A percentile compares a stretch with the other conserved stretches of the same genome.
Conservation (phyloP, 1,140 invertebrate species). For the Caenorhabditis elegans region DNA sequence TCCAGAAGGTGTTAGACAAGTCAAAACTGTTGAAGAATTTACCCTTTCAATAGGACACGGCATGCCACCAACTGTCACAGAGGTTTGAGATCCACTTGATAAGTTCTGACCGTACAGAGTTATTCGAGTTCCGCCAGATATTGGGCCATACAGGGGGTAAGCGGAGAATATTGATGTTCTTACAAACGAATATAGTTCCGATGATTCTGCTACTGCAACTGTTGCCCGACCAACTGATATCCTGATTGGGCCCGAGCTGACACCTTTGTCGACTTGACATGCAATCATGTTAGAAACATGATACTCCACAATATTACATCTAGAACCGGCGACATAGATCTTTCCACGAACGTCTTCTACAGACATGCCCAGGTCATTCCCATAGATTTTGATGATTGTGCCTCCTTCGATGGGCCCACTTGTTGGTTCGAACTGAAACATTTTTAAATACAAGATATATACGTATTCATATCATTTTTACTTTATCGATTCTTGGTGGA, state of each 20-base stretch:
- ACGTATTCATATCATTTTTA: neutral
- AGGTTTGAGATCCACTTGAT: slow-evolving; percentile 86
- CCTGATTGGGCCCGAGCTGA: slow-evolving; percentile 53
- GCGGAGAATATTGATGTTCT: slow-evolving; percentile 78
- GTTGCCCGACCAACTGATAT: slow-evolving; percentile 57
- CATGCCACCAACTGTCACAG: slow-evolving; percentile 83
- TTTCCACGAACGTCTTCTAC: slow-evolving; percentile 85
- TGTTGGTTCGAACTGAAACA: slow-evolving; percentile 80
- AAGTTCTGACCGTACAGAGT: slow-evolving; percentile 86
- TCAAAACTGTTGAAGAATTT: slow-evolving; percentile 67
- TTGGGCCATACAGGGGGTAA: slow-evolving; percentile 82
- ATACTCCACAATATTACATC: slow-evolving; percentile 69
- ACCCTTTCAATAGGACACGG: slow-evolving; percentile 81
- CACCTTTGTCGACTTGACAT: slow-evolving; percentile 39
- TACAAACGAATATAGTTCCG: slow-evolving; percentile 61
- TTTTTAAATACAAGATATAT: neutral
- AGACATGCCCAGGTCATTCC: slow-evolving; percentile 87
- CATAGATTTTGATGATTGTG: slow-evolving; percentile 89
- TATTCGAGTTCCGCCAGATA: slow-evolving; percentile 87
- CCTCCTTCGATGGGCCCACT: slow-evolving; percentile 93
- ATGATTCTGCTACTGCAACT: slow-evolving; percentile 51
- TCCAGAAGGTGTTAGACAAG: neutral
- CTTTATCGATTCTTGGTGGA: slow-evolving; percentile 11
- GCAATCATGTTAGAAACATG: slow-evolving; percentile 31
- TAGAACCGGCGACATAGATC: slow-evolving; percentile 84